Evolutionary conservation across 2,888 invertebrate species (phyloP).

Genomic region (Anthrax anthrax): DNA sequence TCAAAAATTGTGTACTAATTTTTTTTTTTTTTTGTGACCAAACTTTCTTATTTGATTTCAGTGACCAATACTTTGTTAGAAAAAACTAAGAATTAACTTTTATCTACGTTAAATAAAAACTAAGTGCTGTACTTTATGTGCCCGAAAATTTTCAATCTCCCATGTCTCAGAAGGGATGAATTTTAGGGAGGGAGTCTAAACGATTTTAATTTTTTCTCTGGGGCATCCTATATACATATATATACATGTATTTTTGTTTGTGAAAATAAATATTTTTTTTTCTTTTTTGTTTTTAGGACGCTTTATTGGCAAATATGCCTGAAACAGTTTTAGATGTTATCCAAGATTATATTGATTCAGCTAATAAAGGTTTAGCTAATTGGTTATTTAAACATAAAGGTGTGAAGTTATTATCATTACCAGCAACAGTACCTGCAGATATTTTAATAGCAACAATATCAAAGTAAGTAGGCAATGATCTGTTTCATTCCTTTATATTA

Average conservation of each 20-base stretch:
- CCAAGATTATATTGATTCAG: slow-evolving; percentile 84
- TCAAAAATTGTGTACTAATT: too few relatives aligned
- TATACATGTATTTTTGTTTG: not conserved
- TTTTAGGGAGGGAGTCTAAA: too few relatives aligned
- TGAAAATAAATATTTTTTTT: slow-evolving; percentile 4
- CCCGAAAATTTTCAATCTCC: too few relatives aligned
- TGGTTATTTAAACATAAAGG: slow-evolving; percentile 79
- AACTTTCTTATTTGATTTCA: too few relatives aligned
- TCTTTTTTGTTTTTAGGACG: slow-evolving; percentile 46
- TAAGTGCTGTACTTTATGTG: too few relatives aligned
- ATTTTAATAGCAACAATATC: slow-evolving; percentile 72
- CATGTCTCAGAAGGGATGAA: too few relatives aligned
- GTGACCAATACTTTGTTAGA: too few relatives aligned
- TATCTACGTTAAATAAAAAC: too few relatives aligned
- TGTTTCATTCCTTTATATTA: not conserved
- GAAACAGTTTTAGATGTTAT: slow-evolving; percentile 80
- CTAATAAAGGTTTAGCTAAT: slow-evolving; percentile 79
- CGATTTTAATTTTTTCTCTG: too few relatives aligned
- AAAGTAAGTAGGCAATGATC: slow-evolving; percentile 57
- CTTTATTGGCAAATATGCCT: slow-evolving; percentile 74
- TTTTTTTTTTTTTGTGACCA: too few relatives aligned
- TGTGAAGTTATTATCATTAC: slow-evolving; percentile 66
- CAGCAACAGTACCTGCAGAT: slow-evolving; percentile 79
- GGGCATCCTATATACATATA: too few relatives aligned
- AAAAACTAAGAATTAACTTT: too few relatives aligned